Evolutionary conservation across 2,888 invertebrate genomes (phyloP).

Genomic region (Melinopterus prodromus): DNA sequence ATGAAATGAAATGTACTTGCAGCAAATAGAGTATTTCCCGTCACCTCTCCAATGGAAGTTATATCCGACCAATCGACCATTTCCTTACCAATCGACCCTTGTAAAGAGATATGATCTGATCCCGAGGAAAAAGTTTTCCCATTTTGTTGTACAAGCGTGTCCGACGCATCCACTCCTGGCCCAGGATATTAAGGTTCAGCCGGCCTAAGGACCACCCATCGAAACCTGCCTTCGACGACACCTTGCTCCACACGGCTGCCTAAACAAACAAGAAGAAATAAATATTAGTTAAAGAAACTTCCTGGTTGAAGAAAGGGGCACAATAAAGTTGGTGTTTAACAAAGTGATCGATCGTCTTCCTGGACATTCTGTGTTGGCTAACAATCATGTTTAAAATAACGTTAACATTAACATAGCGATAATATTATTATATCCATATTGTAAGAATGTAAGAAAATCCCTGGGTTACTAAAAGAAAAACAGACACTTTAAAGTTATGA

Average conservation of each 20-base stretch:
- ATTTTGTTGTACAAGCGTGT: slow-evolving; percentile 15
- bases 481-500: no score
- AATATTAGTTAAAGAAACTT: slow-evolving; percentile 18
- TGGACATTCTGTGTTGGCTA: neutral
- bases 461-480: no score
- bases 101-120: slow-evolving; percentile 33
- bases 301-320: neutral
- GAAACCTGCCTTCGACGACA: neutral
- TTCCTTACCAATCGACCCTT: slow-evolving; percentile 34
- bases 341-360: neutral
- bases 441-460: no score
- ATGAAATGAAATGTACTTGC: slow-evolving; percentile 14
- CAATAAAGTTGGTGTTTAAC: neutral
- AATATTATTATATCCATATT: no score
- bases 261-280: slow-evolving; percentile 20
- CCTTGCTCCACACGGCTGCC: slow-evolving; percentile 17
- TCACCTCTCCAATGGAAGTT: slow-evolving; percentile 6
- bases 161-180: slow-evolving; percentile 14
- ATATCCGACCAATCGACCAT: slow-evolving; percentile 25
- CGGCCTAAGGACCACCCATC: slow-evolving; percentile 4
- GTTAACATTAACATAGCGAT: no score
- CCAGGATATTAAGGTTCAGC: neutral
- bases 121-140: slow-evolving; percentile 30
- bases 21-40: slow-evolving; percentile 9
- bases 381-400: neutral